Conservation (phyloP, 2,797 vertebrate genomes). For the Chloroceryle inda region DNA sequence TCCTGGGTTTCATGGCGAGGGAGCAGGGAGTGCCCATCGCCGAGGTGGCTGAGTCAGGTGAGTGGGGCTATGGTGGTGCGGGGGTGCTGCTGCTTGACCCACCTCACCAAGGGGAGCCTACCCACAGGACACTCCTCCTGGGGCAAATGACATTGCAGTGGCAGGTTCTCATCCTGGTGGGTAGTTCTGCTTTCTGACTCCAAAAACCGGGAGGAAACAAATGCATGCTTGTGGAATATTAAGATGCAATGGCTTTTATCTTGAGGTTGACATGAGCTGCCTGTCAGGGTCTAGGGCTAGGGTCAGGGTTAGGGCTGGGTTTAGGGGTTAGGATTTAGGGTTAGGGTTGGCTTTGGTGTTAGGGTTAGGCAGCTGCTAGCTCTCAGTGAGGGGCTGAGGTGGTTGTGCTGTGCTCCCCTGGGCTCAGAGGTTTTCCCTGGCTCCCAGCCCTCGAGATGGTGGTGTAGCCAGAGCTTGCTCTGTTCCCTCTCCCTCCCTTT, state of each 20-base stretch:
- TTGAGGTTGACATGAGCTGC: not conserved
- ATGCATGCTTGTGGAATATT: fast-evolving
- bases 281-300: no score
- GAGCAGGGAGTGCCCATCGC: slow-evolving; percentile 93
- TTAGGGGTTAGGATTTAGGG: no score
- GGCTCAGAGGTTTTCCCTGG: not conserved
- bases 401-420: not conserved
- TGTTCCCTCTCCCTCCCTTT: not conserved
- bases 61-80: not conserved
- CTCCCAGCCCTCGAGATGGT: fast-evolving
- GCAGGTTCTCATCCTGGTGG: not conserved
- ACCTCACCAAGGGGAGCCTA: fast-evolving
- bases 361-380: not conserved
- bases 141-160: not conserved
- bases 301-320: no score
- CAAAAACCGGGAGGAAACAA: not conserved
- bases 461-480: not conserved
- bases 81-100: not conserved
- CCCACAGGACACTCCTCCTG: not conserved
- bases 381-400: not conserved
- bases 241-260: not conserved
- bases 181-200: not conserved
- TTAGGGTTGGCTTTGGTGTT: no score
- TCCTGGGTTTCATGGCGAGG: slow-evolving; percentile 93
- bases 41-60: slow-evolving; percentile 91